Conservation (phyloP, 2,797 vertebrate genomes). For the Mormyrus hasselquistii region DNA sequence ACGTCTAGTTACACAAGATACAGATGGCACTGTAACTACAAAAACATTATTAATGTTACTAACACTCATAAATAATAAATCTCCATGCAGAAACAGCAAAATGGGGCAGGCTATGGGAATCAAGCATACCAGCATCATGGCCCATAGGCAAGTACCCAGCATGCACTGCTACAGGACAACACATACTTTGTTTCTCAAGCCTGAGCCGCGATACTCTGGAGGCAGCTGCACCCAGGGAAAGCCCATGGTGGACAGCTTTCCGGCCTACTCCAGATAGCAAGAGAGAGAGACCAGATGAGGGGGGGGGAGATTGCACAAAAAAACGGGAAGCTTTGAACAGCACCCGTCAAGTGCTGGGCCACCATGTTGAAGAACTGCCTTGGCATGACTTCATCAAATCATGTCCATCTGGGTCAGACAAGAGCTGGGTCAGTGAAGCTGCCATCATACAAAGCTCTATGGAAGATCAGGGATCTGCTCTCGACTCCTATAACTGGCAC, state of each 20-base stretch:
- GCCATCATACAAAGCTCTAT: not conserved
- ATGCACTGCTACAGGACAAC: conserved; percentile 45
- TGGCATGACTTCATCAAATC: not conserved
- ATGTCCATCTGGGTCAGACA: not conserved
- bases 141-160: conserved; percentile 33
- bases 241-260: conserved; percentile 52
- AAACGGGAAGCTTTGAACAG: not conserved
- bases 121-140: conserved; percentile 19
- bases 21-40: not conserved
- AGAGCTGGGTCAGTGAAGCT: not conserved
- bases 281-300: conserved; percentile 35
- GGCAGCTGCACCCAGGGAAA: conserved; percentile 74
- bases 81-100: not conserved
- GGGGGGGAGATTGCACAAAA: not conserved
- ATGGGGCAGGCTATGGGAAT: not conserved
- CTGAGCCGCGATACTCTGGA: conserved; percentile 73
- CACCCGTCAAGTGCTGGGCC: not conserved
- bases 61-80: not conserved
- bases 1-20: not conserved
- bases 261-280: conserved; percentile 59
- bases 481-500: not conserved
- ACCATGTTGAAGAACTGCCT: not conserved
- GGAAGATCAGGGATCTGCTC: not conserved
- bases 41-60: not conserved
- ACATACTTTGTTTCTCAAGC: conserved; percentile 73